Evolutionary conservation across 1,140 invertebrate species (phyloP).

Genomic region (Drosophila santomea): DNA sequence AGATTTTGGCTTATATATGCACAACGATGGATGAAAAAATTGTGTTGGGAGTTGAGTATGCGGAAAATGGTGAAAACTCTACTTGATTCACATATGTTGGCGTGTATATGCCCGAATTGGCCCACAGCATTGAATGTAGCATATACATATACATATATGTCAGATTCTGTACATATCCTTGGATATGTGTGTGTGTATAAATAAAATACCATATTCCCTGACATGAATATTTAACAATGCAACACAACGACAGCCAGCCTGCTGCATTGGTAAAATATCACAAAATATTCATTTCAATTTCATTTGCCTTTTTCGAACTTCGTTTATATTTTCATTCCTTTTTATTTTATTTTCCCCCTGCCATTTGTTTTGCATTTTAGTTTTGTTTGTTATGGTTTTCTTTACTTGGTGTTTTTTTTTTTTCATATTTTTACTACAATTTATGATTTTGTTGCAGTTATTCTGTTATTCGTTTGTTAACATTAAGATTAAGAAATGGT

Average conservation of each 20-base stretch:
- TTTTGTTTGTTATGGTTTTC: slow-evolving; percentile 39
- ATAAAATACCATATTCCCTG: slow-evolving; percentile 39
- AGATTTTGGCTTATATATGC: slow-evolving; percentile 63
- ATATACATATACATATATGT: slow-evolving; percentile 4
- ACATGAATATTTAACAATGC: slow-evolving; percentile 74
- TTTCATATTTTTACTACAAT: slow-evolving; percentile 9
- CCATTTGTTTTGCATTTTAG: slow-evolving; percentile 41
- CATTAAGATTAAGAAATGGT: slow-evolving; percentile 8
- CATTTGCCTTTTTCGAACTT: slow-evolving; percentile 53
- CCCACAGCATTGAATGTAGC: slow-evolving; percentile 34
- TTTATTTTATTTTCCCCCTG: slow-evolving; percentile 36
- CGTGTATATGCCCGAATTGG: slow-evolving; percentile 15
- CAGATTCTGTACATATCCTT: not conserved
- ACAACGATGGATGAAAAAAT: slow-evolving; percentile 30
- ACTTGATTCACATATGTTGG: slow-evolving; percentile 18
- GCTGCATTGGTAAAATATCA: slow-evolving; percentile 63
- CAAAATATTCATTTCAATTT: slow-evolving; percentile 81
- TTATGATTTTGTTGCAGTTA: not conserved
- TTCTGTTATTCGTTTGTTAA: slow-evolving; percentile 29
- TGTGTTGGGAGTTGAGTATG: not conserved
- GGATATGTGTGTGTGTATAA: slow-evolving; percentile 13
- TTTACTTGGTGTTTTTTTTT: not conserved
- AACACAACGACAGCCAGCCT: slow-evolving; percentile 37
- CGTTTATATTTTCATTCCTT: slow-evolving; percentile 26
- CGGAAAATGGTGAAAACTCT: slow-evolving; percentile 2